Evolutionary conservation across 2,888 invertebrate genomes (phyloP).

Genomic region (Spodoptera picta): DNA sequence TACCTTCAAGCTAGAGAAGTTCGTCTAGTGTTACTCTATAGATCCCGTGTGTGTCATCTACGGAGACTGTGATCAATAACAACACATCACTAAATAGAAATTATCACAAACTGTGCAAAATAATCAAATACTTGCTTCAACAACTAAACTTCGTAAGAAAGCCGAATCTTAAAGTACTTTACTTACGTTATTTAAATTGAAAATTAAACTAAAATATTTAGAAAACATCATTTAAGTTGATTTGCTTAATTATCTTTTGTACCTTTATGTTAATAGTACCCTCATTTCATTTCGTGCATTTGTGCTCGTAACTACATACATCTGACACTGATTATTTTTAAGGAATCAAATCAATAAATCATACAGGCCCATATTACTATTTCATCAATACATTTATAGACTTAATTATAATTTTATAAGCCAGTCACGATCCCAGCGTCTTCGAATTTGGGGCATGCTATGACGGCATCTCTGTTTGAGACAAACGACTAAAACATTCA

Average conservation of each 20-base stretch:
- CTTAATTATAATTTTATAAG: constrained; percentile 4
- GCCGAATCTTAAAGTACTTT: constrained; percentile 4
- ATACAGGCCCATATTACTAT: no score
- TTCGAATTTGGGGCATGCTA: constrained; percentile 2
- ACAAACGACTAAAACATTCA: neutral
- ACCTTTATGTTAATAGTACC: constrained; percentile 55
- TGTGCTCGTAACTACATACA: constrained; percentile 62
- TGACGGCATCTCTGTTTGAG: neutral
- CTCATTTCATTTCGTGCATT: constrained; percentile 67
- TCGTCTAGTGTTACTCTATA: constrained; percentile 40
- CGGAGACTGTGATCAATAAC: constrained; percentile 59
- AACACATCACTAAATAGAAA: constrained; percentile 56
- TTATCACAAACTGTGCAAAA: constrained; percentile 35
- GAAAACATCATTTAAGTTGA: neutral
- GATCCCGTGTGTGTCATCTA: constrained; percentile 54
- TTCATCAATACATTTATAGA: constrained; percentile 7
- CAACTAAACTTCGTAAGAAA: constrained; percentile 11
- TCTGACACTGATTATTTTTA: constrained; percentile 24
- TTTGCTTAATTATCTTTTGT: constrained; percentile 24
- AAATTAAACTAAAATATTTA: neutral
- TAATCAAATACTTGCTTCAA: constrained; percentile 15
- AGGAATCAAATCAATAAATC: no score
- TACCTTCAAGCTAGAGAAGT: constrained; percentile 56
- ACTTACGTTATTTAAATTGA: constrained; percentile 11
- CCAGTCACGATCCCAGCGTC: constrained; percentile 15